phyloP scores from a whole-genome alignment of 2,113 vertebrate genomes.

The Psittacula cyanocephala region DNA sequence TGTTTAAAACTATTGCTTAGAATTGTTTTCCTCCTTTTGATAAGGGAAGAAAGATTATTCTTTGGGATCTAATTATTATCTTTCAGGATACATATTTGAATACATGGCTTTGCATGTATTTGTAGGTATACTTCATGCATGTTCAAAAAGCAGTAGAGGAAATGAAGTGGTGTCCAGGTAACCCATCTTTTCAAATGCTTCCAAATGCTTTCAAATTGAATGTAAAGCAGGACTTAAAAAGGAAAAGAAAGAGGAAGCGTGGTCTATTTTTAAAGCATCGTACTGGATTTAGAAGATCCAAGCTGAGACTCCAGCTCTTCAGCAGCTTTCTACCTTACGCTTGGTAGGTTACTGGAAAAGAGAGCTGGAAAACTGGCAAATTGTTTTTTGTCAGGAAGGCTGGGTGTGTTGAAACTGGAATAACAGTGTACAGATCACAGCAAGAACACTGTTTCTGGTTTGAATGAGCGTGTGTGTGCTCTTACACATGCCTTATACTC shows the following conservation, averaged over 20 bases:
- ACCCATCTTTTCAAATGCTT: background rate
- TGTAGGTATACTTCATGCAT: background rate
- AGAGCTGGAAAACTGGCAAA: background rate
- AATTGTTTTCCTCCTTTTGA: background rate
- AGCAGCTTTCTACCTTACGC: background rate
- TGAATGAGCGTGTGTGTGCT: background rate
- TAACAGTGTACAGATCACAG: background rate
- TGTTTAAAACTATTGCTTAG: background rate
- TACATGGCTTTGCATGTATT: background rate
- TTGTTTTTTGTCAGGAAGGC: background rate
- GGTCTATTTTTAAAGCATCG: background rate
- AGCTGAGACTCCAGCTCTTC: background rate
- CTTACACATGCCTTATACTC: background rate
- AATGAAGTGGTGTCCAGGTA: background rate
- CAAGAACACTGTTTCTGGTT: rapidly evolving
- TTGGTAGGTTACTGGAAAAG: background rate
- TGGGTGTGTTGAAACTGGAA: background rate
- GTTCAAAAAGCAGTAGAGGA: background rate
- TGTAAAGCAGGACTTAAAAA: background rate
- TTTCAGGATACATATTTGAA: background rate
- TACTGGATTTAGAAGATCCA: background rate
- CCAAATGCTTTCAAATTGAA: background rate
- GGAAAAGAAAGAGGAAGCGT: background rate
- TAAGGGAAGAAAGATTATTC: background rate
- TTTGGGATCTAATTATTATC: background rate